Percentiles rank a stretch among this genome's conserved stretches.
Conservation (phyloP, 2,797 vertebrate species). For the Nyctalus aviator region DNA sequence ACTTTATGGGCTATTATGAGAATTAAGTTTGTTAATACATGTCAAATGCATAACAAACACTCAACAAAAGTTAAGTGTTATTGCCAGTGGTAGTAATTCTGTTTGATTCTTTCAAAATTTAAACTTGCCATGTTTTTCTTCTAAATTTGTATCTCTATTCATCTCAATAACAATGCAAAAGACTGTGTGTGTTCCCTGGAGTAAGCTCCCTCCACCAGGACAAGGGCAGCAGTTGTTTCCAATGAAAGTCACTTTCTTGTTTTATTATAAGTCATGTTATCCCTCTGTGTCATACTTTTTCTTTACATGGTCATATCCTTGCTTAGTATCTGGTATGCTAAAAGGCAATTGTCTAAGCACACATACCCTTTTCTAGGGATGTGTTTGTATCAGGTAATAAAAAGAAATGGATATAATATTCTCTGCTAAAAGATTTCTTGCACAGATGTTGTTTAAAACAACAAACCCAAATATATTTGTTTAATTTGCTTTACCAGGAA, state of each 20-base stretch:
- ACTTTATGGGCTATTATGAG: background rate
- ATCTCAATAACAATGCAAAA: background rate
- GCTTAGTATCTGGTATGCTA: background rate
- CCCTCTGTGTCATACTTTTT: background rate
- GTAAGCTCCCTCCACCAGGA: background rate
- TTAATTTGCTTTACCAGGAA: background rate
- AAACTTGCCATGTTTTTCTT: background rate
- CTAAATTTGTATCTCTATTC: background rate
- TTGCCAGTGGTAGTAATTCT: background rate
- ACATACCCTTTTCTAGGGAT: background rate
- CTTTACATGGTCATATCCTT: background rate
- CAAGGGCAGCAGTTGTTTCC: background rate
- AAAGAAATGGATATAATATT: background rate
- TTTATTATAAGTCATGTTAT: background rate
- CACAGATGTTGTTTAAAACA: background rate
- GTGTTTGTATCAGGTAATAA: background rate
- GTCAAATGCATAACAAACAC: background rate
- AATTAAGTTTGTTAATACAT: constrained; percentile 3
- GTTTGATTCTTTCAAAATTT: background rate
- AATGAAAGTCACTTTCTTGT: background rate
- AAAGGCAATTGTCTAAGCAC: background rate
- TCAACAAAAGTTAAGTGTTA: background rate
- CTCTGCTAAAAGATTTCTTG: constrained; percentile 1
- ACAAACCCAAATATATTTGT: background rate
- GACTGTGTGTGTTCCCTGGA: background rate